phyloP scores from a whole-genome alignment of 2,113 vertebrate species.

The Oxyura jamaicensis region DNA sequence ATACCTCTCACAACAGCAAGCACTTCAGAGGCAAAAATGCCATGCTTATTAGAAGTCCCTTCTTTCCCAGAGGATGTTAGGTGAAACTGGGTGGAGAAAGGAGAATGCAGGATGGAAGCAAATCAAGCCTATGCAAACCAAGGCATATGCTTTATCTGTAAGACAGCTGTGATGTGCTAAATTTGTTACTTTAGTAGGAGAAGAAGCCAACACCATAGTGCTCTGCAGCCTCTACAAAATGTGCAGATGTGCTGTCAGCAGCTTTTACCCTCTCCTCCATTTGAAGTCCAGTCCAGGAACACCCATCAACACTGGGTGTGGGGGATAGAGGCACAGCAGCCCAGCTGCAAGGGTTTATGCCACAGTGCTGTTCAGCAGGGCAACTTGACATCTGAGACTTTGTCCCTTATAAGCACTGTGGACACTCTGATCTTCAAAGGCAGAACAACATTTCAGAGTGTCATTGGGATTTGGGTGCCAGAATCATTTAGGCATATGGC shows the following conservation, averaged over 20 bases:
- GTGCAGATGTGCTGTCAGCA: not conserved
- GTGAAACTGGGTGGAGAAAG: not conserved
- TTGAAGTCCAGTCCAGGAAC: not conserved
- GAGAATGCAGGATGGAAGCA: not conserved
- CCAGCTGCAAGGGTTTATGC: not conserved
- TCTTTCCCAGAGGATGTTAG: not conserved
- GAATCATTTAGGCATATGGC: not conserved
- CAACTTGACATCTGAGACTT: not conserved
- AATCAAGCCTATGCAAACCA: not conserved
- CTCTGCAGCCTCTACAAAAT: not conserved
- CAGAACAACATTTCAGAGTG: not conserved
- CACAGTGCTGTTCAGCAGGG: not conserved
- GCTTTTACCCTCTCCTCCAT: not conserved
- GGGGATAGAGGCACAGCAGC: not conserved
- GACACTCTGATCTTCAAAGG: not conserved
- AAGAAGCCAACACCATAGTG: not conserved
- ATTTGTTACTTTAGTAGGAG: not conserved
- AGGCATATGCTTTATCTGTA: not conserved
- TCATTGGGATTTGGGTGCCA: rapidly evolving
- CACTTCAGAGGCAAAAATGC: not conserved
- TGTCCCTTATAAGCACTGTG: not conserved
- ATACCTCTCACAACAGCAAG: not conserved
- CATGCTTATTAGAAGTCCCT: not conserved
- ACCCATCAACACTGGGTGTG: not conserved
- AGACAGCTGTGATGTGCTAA: not conserved